Percentiles rank a stretch among this genome's conserved stretches.
Evolutionary conservation across 92 coral and sea anemone genomes (phyloP).

Genomic region (Pocillopora grandis): DNA sequence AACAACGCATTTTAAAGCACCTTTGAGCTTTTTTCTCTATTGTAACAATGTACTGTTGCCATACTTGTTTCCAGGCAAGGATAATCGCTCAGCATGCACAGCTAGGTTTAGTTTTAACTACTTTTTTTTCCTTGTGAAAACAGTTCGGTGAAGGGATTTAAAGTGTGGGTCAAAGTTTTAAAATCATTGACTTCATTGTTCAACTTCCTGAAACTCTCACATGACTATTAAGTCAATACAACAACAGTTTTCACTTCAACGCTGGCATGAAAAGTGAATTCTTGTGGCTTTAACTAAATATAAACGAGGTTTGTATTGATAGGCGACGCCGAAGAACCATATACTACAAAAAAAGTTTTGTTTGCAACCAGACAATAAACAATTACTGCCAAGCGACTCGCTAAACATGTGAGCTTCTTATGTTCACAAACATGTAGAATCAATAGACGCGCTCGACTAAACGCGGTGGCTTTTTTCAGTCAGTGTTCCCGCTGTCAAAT

Average conservation of each 20-base stretch:
- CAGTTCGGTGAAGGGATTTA: not conserved
- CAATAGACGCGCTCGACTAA: constrained; percentile 10
- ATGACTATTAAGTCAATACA: not conserved
- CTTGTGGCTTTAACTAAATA: not conserved
- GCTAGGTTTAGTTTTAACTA: not conserved
- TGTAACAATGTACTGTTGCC: constrained; percentile 1
- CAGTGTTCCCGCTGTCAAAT: constrained; percentile 19
- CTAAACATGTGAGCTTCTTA: constrained; percentile 3
- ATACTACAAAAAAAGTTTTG: not conserved
- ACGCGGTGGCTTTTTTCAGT: not conserved
- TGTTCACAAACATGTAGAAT: constrained; percentile 4
- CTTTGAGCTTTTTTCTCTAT: not conserved
- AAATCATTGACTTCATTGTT: not conserved
- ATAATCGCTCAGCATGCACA: constrained; percentile 17
- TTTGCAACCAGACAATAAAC: not conserved
- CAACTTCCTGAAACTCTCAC: not conserved
- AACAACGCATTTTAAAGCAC: not conserved
- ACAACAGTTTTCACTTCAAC: not conserved
- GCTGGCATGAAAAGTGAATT: not conserved
- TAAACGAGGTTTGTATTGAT: not conserved
- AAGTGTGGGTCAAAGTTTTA: constrained; percentile 7
- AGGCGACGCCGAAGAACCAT: not conserved
- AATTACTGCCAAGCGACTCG: constrained; percentile 30
- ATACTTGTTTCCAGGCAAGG: not conserved
- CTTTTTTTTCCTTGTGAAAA: not conserved